Conservation (phyloP, 2,113 vertebrate species). For the Trochalopteron elliotii region DNA sequence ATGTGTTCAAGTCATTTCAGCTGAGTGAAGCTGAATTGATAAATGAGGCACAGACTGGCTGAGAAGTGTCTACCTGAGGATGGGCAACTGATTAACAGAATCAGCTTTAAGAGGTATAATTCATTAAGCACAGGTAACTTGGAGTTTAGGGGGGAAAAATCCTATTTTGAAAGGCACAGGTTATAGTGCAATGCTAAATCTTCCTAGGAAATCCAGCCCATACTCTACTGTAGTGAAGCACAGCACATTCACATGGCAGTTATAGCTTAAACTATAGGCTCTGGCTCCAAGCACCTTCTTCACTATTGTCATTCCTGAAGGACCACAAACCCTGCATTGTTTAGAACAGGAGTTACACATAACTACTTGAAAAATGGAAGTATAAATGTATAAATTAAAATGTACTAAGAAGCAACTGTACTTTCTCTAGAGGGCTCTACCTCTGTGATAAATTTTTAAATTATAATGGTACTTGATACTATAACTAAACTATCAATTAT, state of each 20-base stretch:
- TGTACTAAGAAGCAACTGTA: neutral
- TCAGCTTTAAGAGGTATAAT: neutral
- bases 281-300: neutral
- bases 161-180: neutral
- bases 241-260: neutral
- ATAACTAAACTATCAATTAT: neutral
- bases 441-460: neutral
- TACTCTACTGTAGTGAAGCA: neutral
- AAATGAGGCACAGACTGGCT: neutral
- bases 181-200: neutral
- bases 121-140: neutral
- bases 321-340: neutral
- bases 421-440: neutral
- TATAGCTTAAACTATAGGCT: neutral
- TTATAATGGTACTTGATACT: neutral
- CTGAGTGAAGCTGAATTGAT: neutral
- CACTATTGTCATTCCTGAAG: neutral
- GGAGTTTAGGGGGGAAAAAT: neutral
- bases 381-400: neutral
- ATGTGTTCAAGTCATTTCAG: neutral
- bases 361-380: neutral
- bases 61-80: neutral
- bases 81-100: neutral
- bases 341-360: neutral
- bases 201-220: neutral